Evolutionary conservation across 2,113 vertebrate genomes (phyloP).

Genomic region (Tragulus kanchil): DNA sequence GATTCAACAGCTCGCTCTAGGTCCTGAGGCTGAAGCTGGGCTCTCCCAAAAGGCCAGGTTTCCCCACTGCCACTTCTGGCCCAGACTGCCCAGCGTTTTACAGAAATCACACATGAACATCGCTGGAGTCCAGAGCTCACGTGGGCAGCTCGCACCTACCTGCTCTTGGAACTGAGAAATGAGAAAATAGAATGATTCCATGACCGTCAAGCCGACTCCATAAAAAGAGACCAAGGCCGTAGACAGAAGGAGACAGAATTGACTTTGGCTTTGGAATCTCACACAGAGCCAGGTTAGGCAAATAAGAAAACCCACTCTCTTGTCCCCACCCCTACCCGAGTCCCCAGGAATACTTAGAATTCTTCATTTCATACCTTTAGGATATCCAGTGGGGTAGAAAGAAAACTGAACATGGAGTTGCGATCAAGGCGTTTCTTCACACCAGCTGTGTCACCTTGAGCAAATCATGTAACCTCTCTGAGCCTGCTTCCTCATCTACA

Average conservation of each 20-base stretch:
- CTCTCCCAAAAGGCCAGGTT: neutral
- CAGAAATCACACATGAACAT: neutral
- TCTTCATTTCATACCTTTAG: neutral
- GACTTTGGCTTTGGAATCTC: conserved; percentile 41
- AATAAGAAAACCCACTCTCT: neutral
- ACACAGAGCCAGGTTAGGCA: conserved; percentile 17
- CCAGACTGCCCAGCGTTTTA: neutral
- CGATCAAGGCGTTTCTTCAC: neutral
- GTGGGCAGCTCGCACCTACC: neutral
- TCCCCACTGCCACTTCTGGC: rapidly evolving
- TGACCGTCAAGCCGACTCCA: neutral
- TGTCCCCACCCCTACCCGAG: neutral
- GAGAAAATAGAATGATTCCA: neutral
- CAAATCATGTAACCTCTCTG: neutral
- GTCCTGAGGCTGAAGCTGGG: neutral
- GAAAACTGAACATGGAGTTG: neutral
- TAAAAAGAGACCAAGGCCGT: neutral
- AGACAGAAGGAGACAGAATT: neutral
- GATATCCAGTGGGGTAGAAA: neutral
- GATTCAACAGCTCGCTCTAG: neutral
- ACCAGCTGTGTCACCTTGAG: conserved; percentile 48
- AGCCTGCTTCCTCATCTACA: neutral
- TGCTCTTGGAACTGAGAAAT: neutral
- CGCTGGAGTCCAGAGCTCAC: rapidly evolving
- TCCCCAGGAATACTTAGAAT: neutral